Conservation (phyloP, 1,140 invertebrate species). For the Nasonia vitripennis region DNA sequence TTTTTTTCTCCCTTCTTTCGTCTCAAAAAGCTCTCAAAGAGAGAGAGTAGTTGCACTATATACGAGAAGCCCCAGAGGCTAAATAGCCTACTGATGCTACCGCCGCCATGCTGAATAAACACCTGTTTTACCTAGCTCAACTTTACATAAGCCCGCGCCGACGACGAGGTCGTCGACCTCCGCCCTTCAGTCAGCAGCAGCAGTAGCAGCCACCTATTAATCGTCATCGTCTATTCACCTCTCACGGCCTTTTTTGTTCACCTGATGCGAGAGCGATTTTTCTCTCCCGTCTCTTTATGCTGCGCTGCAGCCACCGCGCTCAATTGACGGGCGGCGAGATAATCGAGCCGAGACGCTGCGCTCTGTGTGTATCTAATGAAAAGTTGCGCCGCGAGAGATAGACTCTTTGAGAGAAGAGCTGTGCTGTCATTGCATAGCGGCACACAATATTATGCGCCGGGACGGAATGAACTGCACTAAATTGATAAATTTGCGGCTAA, state of each 20-base stretch:
- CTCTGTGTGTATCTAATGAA: not conserved
- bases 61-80: not conserved
- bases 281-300: not conserved
- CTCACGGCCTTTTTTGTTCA: not conserved
- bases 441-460: constrained; percentile 56
- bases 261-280: not conserved
- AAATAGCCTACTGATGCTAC: constrained; percentile 51
- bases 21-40: not conserved
- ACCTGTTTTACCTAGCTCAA: constrained; percentile 64
- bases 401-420: constrained; percentile 17
- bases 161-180: not conserved
- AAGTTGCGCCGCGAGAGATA: not conserved
- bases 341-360: constrained; percentile 51
- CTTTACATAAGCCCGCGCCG: not conserved
- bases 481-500: constrained; percentile 73
- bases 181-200: not conserved
- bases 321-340: not conserved
- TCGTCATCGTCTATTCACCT: constrained; percentile 1
- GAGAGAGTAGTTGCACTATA: not conserved
- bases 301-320: not conserved
- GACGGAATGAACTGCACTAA: constrained; percentile 59
- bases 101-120: constrained; percentile 65
- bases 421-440: constrained; percentile 56
- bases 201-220: not conserved
- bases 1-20: not conserved